A percentile compares a stretch with the other conserved stretches of the same genome.
phyloP scores from a whole-genome alignment of 2,113 vertebrate genomes.

The Glaucomys volans region DNA sequence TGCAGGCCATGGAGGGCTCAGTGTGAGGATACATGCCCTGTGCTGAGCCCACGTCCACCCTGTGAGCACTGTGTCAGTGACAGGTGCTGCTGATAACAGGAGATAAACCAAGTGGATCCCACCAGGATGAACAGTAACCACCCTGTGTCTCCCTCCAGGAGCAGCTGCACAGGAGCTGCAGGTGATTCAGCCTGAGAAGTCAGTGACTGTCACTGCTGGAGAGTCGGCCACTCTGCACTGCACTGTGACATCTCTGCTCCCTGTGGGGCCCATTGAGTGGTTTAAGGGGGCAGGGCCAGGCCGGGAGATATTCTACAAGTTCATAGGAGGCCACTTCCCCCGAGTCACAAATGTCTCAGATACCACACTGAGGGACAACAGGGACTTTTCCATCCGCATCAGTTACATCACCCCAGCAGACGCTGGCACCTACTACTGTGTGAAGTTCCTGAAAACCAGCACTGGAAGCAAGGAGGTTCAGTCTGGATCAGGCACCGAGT shows the following conservation, averaged over 20 bases:
- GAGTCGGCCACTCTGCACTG: slow-evolving; percentile 49
- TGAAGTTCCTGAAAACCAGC: rapidly evolving
- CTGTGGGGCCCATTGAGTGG: not conserved
- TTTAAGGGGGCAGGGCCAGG: not conserved
- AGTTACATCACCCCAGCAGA: slow-evolving; percentile 64
- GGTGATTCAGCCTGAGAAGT: not conserved
- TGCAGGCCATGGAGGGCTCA: not conserved
- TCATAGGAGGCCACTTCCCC: rapidly evolving
- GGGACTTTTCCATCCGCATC: slow-evolving; percentile 63
- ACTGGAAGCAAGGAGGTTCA: rapidly evolving
- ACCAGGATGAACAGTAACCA: rapidly evolving
- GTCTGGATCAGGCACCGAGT: slow-evolving; percentile 39
- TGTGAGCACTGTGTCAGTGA: not conserved
- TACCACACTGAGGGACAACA: rapidly evolving
- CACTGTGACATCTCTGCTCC: rapidly evolving
- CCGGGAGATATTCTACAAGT: not conserved
- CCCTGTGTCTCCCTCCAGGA: not conserved
- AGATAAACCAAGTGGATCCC: rapidly evolving
- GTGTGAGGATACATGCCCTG: rapidly evolving
- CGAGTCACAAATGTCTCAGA: not conserved
- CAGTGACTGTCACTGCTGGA: slow-evolving; percentile 3
- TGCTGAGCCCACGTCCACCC: not conserved
- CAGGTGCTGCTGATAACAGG: rapidly evolving
- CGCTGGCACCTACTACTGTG: slow-evolving; percentile 62
- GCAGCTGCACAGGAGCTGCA: not conserved